Evolutionary conservation across 1,140 invertebrate species (phyloP).

Genomic region (Pseudobourletiella spinata): DNA sequence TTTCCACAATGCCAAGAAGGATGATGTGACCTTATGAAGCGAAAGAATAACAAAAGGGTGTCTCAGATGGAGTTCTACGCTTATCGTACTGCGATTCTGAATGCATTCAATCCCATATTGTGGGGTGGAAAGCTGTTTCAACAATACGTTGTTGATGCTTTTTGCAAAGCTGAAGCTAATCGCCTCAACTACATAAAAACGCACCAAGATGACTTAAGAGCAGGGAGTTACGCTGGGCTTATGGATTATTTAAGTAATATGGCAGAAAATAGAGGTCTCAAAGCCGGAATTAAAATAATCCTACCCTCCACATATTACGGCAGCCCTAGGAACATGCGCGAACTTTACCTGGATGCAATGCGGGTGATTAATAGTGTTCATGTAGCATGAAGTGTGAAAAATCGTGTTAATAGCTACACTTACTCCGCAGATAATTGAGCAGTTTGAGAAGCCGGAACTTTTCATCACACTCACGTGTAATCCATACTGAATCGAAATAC

Average conservation of each 20-base stretch:
- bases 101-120: conserved; percentile 32
- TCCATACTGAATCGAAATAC: conserved; percentile 42
- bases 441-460: conserved; percentile 42
- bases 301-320: conserved; percentile 34
- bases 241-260: conserved; percentile 36
- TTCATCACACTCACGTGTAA: conserved; percentile 46
- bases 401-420: conserved; percentile 39
- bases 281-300: conserved; percentile 15
- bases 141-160: conserved; percentile 45
- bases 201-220: conserved; percentile 45
- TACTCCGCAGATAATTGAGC: conserved; percentile 46
- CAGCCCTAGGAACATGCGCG: too few species aligned
- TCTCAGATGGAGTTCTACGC: conserved; percentile 15
- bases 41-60: not conserved
- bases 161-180: conserved; percentile 46
- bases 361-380: too few species aligned
- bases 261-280: not conserved
- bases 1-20: conserved; percentile 42
- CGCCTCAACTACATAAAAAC: conserved; percentile 40
- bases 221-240: conserved; percentile 44
- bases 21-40: conserved; percentile 24
- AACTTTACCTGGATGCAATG: too few species aligned
- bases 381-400: too few species aligned
- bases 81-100: conserved; percentile 4
- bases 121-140: conserved; percentile 37